Base-by-base conservation (phyloP, 2,797 vertebrate genomes). In the Lagocephalus sceleratus region DNA sequence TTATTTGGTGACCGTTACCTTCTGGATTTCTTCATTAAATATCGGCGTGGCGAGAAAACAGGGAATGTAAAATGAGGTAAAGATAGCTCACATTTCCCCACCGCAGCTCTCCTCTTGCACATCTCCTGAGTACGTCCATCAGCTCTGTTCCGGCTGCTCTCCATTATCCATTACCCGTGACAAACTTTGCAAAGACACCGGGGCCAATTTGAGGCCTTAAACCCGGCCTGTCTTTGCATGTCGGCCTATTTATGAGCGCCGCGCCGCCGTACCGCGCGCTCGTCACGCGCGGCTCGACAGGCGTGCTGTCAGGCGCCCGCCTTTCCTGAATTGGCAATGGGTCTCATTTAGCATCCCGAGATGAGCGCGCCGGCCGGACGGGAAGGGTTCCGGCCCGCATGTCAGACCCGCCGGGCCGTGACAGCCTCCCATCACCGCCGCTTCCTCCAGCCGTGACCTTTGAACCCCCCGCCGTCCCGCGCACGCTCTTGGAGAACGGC, bases 371-470 rank as follows among this genome's bases (percentile, higher is more conserved):
- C 78, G 83, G 78, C 82, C 77, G 90, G 92, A 92, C 90, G 90
- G 92, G 84, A 89, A 74, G 83, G 82, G 90, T 86, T 73, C 85
- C 85, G 42, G 73, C 90, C 88, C 88, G 86, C 88, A 85, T 92
- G 92, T 92, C 91, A 60, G 83, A 68, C 66, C 75, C 90, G 85
- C 78, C 68, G 86, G 90, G 89, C 93, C 91, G 84, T 94, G 92
- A 93, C 93, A 89, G 91, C 87, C 93, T 92, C 91, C 90, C 91
- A 92, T 93, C 92, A 89, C 87, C 40, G 85, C 89, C 79, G 91
- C 93, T 89, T 92, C 87, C 86, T 85, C 70, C 72, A 69, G 88
- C 75, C 84, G 68, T 91, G 86, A 94, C 93, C 94, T 95, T 87
- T 94, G 93, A 94, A 92, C 93, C 66, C 85, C 32, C 86, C 26